Conservation (phyloP, 64 coral and sea anemone genomes). For the Pocillopora damicornis region DNA sequence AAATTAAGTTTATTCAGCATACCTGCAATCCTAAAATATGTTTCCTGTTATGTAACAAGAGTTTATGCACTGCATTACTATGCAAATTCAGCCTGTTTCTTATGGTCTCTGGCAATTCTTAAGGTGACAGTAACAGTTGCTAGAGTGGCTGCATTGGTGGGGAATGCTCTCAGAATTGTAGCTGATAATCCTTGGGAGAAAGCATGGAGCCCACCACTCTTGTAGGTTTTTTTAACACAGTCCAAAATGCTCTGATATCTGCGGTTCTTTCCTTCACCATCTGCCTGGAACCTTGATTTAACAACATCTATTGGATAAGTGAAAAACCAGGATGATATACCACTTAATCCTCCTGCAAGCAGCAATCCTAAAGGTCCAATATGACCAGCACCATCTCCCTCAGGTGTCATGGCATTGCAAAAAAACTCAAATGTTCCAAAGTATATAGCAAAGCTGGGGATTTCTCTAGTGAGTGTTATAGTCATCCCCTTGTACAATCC, state of each 20-base stretch:
- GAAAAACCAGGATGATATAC: constrained; percentile 75
- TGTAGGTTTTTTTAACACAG: constrained; percentile 71
- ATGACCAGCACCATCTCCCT: constrained; percentile 9
- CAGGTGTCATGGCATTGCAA: constrained; percentile 57
- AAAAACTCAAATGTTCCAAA: constrained; percentile 85
- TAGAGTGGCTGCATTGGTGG: constrained; percentile 89
- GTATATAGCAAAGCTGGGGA: constrained; percentile 79
- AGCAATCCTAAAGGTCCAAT: constrained; percentile 55
- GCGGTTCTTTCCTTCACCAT: constrained; percentile 40
- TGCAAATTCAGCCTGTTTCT: constrained; percentile 50
- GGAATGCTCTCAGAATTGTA: constrained; percentile 83
- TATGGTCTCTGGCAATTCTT: constrained; percentile 55
- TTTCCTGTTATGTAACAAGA: not conserved
- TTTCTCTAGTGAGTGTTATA: constrained; percentile 68
- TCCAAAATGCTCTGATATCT: constrained; percentile 62
- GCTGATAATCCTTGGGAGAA: constrained; percentile 76
- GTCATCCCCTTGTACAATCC: constrained; percentile 76
- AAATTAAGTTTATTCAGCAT: no score
- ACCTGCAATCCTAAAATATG: not conserved
- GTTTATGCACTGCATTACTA: not conserved
- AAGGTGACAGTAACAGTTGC: constrained; percentile 84
- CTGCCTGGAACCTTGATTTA: constrained; percentile 91
- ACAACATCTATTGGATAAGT: constrained; percentile 86
- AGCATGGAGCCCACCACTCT: constrained; percentile 57
- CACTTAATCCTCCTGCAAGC: constrained; percentile 83